phyloP scores from a whole-genome alignment of 2,888 invertebrate species.

The Cryptus viduatorius region DNA sequence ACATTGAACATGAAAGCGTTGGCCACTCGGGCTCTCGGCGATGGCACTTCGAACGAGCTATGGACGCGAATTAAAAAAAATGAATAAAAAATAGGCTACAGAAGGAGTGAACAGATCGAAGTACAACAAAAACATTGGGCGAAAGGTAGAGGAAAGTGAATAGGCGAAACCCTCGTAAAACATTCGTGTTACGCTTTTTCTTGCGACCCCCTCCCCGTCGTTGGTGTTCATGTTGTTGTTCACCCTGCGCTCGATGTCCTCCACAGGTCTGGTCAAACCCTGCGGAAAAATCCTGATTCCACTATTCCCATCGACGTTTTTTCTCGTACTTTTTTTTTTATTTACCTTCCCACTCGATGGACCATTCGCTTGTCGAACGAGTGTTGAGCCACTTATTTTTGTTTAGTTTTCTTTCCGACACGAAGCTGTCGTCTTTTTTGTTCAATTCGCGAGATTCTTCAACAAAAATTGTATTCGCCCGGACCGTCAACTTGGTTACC shows the following conservation, averaged over 20 bases:
- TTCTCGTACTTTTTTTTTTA: slow-evolving; percentile 26
- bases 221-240: slow-evolving; percentile 20
- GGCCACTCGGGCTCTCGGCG: slow-evolving; percentile 19
- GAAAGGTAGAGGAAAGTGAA: slow-evolving; percentile 3
- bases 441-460: not conserved
- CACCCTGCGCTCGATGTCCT: not conserved
- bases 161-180: slow-evolving; percentile 33
- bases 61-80: not conserved
- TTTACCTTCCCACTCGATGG: not conserved
- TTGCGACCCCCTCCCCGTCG: not conserved
- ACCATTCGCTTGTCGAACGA: not conserved
- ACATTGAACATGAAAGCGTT: slow-evolving; percentile 53
- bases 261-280: slow-evolving; percentile 7
- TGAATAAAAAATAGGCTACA: slow-evolving; percentile 27
- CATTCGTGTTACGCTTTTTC: slow-evolving; percentile 46
- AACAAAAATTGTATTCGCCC: not conserved
- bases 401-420: not conserved
- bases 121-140: not conserved
- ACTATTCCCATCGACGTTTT: slow-evolving; percentile 23
- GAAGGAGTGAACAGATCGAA: slow-evolving; percentile 6
- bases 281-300: slow-evolving; percentile 28
- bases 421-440: not conserved
- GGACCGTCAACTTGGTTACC: not conserved
- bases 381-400: not conserved
- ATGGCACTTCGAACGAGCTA: slow-evolving; percentile 6